Evolutionary conservation across 2,888 invertebrate species (phyloP), one percentile per base, ranked within the genome.

Genomic region (Salticus scenicus): DNA sequence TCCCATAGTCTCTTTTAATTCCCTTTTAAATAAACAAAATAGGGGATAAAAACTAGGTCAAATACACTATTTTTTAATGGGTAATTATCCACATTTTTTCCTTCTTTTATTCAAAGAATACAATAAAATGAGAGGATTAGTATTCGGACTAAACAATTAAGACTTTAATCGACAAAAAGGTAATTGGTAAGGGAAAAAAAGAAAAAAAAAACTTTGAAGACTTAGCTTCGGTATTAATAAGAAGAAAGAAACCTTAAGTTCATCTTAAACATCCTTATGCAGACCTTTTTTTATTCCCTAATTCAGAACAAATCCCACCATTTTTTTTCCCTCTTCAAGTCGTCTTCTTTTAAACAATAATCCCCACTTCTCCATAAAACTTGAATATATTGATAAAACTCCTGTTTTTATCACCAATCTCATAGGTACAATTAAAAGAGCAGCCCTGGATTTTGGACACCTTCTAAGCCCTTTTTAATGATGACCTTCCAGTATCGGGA

Each of bases 321-420:
- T 83, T 83, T 69, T 33, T 27, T 42, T 20, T 41, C 73, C 51
- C 41, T 28, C 10, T 28, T 57, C 33, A 24, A 31, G 30, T 30
- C 75, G 37, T 75, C 70, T 82, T 70, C 82, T 72, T 72, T 66
- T 28, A n/a, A 24, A 47, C 27, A 8, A 24, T 84, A 77, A 84
- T 84, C 83, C 73, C 17, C 20, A 27, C 47, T 33, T 76, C 57
- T 27, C 77, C 76, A 84, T 77, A 69, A 84, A 84, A 84, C 67
- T 77, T 72, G 66, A 24, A 71, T 77, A 33, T 77, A 24, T 69
- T 73, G 27, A 4, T 66, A 67, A 84, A 84, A 84, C 66, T 70
- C 7, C 77, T 84, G 77, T 84, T 84, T 82, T 84, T 84, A 84
- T 84, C 83, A 78, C 83, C 83, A 51, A 41, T 84, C 83, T 76